Percentiles rank a stretch among this genome's conserved stretches.
These are phyloP conservation scores for Drosophila tropicalis DNA, from an alignment of 1,140 invertebrate species.

Conservation along the genomic window DNA sequence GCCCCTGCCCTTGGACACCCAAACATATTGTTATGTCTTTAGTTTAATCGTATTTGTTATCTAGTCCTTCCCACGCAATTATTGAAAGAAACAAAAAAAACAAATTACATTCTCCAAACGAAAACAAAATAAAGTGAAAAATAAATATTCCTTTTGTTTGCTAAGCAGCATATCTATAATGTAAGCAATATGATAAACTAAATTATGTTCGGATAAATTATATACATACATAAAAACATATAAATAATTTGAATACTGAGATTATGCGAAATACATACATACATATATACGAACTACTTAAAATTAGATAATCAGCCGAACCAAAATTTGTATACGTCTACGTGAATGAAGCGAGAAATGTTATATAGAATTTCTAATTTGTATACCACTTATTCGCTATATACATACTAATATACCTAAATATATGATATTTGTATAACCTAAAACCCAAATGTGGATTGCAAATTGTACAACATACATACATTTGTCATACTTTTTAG, in stretches of 20 bases:
- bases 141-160: slow-evolving; percentile 43
- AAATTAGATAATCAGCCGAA: slow-evolving; percentile 24
- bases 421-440: slow-evolving; percentile 5
- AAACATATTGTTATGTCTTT: slow-evolving; percentile 16
- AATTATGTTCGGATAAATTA: slow-evolving; percentile 21
- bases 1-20: neutral
- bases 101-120: slow-evolving; percentile 25
- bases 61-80: slow-evolving; percentile 45
- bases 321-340: slow-evolving; percentile 51
- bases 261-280: slow-evolving; percentile 15
- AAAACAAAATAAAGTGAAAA: slow-evolving; percentile 14
- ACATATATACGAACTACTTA: neutral
- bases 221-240: slow-evolving; percentile 8
- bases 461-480: slow-evolving; percentile 4
- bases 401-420: too few relatives aligned
- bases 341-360: neutral
- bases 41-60: slow-evolving; percentile 50
- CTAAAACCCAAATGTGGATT: neutral
- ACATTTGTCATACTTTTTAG: slow-evolving; percentile 13
- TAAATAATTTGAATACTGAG: slow-evolving; percentile 13
- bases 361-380: slow-evolving; percentile 14
- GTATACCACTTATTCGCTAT: neutral
- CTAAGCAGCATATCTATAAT: slow-evolving; percentile 48
- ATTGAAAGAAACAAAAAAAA: slow-evolving; percentile 9
- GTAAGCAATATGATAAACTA: slow-evolving; percentile 29